Percentiles rank a stretch among this genome's conserved stretches.
These are phyloP conservation scores for Leiothrix lutea DNA, from an alignment of 2,113 vertebrate species.

Conservation along the genomic window DNA sequence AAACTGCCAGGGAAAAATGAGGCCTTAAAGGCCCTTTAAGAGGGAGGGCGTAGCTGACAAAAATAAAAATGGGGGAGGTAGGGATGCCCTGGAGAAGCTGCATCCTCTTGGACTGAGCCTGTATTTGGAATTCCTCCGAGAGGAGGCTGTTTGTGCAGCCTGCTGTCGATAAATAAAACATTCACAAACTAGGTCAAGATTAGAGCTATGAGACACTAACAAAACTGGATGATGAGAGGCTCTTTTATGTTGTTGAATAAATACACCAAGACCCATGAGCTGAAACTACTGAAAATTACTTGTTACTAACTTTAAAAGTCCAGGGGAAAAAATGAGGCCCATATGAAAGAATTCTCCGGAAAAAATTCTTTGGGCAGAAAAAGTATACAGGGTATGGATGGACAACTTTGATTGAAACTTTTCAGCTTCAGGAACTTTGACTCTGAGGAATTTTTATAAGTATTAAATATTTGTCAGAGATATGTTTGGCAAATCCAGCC, in stretches of 20 bases:
- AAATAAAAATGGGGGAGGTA: background rate
- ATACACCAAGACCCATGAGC: background rate
- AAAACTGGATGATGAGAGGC: constrained; percentile 9
- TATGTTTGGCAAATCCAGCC: background rate
- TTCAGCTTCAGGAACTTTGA: background rate
- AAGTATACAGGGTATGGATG: background rate
- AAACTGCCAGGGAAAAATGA: background rate
- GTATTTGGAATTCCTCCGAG: background rate
- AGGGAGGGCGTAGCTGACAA: background rate
- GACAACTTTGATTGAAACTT: background rate
- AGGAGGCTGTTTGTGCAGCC: background rate
- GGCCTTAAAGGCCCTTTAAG: background rate
- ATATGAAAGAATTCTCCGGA: background rate
- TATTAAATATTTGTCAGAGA: background rate
- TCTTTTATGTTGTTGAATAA: constrained; percentile 33
- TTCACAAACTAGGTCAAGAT: constrained; percentile 45
- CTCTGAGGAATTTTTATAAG: background rate
- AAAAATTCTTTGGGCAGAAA: background rate
- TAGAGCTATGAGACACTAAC: constrained; percentile 27
- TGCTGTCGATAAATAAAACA: background rate
- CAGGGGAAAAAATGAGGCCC: background rate
- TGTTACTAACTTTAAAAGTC: background rate
- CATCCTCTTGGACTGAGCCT: background rate
- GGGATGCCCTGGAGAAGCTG: background rate
- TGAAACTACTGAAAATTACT: constrained; percentile 21